Evolutionary conservation across 2,888 invertebrate genomes (phyloP), one percentile per base, ranked within the genome.

Genomic region (Ametastegia equiseti): DNA sequence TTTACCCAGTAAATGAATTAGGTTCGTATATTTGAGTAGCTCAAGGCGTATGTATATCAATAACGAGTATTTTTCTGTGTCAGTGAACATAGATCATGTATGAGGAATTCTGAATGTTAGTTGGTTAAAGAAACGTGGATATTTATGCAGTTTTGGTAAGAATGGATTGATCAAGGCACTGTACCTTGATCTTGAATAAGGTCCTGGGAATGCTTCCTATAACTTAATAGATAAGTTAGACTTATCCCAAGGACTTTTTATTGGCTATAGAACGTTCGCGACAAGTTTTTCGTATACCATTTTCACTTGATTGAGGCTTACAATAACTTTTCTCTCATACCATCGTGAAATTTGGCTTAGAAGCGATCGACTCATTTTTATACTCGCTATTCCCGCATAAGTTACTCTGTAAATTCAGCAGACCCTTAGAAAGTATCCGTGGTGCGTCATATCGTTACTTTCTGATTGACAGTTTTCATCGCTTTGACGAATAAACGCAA

Each of bases 231-330:
- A 71, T 60, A 45, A 71, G 13, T 23, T 47, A 47, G 47, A 47
- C 30, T 27, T 71, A 7, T 71, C 5, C 23, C 42, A 39, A 19
- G 9, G 19, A 2, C n/a, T 67, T 39, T 65, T 39, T 67, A 36
- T 67, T 15, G 27, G 30, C 65, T 15, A 47, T 71, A 27, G 27
- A 71, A 36, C 47, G 33, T 71, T 47, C 45, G 45, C 47, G 9
- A 47, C 6, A 71, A 71, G 71, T 71, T 71, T 71, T 71, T 47
- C 71, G 15, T 47, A n/a, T n/a, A 27, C 30, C 23, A 30, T 47
- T 15, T 47, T 71, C 23, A 71, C 45, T 45, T 47, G 45, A 71
- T 71, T 71, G 23, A 71, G 71, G 71, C 71, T 71, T 71, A 71
- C 65, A 47, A 27, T 47, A 71, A 71, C 27, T 71, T 71, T 71